Conservation (phyloP, 1,140 invertebrate genomes). For the Phortica variegata region DNA sequence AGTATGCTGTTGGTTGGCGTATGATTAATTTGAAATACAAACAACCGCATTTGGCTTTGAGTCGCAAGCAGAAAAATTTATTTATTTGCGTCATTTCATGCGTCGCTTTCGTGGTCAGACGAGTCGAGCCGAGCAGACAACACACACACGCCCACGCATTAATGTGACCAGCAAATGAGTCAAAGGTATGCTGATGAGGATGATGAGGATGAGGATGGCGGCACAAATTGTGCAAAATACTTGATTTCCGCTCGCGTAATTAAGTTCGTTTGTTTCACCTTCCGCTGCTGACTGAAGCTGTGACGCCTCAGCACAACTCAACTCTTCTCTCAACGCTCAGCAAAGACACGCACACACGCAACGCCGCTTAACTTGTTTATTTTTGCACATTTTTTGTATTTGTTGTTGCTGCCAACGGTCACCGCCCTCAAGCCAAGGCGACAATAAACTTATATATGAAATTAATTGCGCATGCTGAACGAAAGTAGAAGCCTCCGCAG, state of each 20-base stretch:
- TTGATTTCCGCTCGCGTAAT: constrained; percentile 53
- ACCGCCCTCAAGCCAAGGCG: constrained; percentile 33
- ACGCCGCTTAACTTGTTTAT: background rate
- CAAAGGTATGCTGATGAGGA: constrained; percentile 5
- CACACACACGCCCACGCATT: background rate
- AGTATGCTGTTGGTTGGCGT: constrained; percentile 30
- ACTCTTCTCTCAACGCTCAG: constrained; percentile 4
- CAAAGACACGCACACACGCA: constrained; percentile 32
- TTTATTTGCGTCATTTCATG: background rate
- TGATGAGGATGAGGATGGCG: constrained; percentile 22
- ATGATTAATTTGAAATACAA: constrained; percentile 54
- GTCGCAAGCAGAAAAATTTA: background rate
- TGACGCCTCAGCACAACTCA: background rate
- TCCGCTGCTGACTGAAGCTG: too few relatives aligned
- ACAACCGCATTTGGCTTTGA: constrained; percentile 22
- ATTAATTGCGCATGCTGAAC: constrained; percentile 49
- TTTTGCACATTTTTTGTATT: background rate
- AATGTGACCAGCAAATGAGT: background rate
- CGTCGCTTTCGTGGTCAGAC: too few relatives aligned
- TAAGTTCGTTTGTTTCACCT: constrained; percentile 47
- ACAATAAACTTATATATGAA: constrained; percentile 54
- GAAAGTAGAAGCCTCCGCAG: background rate
- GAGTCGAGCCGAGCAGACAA: too few relatives aligned
- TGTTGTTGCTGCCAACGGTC: too few relatives aligned
- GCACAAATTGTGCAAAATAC: constrained; percentile 51